Evolutionary conservation across 2,888 invertebrate species (phyloP).

Genomic region (Megalurothrips usitatus): DNA sequence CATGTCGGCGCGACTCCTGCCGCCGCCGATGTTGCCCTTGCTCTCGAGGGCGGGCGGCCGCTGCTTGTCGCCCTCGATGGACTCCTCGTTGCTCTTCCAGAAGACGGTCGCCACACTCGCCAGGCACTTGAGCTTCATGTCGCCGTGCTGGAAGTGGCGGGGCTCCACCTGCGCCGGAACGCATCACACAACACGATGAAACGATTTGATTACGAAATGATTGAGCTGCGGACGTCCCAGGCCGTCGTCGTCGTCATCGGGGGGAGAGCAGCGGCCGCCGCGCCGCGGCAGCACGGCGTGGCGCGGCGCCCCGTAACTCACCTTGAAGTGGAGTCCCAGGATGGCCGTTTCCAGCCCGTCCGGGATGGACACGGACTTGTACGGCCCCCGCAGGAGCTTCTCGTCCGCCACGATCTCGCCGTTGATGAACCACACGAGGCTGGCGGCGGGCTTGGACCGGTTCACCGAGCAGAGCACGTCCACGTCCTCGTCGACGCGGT

Average conservation of each 20-base stretch:
- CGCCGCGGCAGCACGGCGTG: too few species aligned
- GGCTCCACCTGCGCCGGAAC: conserved; percentile 56
- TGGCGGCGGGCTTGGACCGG: conserved; percentile 75
- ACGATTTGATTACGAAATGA: too few species aligned
- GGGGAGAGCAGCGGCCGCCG: not conserved
- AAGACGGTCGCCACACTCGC: conserved; percentile 80
- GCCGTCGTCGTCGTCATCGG: not conserved
- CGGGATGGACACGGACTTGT: conserved; percentile 6
- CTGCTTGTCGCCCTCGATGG: conserved; percentile 70
- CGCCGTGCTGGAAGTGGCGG: conserved; percentile 69
- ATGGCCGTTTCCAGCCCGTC: conserved; percentile 67
- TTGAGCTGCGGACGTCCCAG: too few species aligned
- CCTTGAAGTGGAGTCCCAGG: conserved; percentile 71
- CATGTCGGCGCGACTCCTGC: conserved; percentile 63
- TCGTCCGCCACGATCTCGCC: conserved; percentile 52
- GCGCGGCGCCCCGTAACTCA: conserved; percentile 53
- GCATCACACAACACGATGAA: not conserved
- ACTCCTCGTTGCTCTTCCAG: conserved; percentile 80
- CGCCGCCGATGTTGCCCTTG: conserved; percentile 43
- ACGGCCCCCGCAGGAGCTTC: not conserved
- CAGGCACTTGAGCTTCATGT: conserved; percentile 81
- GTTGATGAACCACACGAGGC: conserved; percentile 82
- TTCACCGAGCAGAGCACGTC: conserved; percentile 81
- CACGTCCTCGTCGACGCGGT: conserved; percentile 76
- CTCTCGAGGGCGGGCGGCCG: conserved; percentile 70